These are phyloP conservation scores for Apodemus speciosus DNA, from an alignment of 2,113 vertebrate genomes.

Conservation along the genomic window DNA sequence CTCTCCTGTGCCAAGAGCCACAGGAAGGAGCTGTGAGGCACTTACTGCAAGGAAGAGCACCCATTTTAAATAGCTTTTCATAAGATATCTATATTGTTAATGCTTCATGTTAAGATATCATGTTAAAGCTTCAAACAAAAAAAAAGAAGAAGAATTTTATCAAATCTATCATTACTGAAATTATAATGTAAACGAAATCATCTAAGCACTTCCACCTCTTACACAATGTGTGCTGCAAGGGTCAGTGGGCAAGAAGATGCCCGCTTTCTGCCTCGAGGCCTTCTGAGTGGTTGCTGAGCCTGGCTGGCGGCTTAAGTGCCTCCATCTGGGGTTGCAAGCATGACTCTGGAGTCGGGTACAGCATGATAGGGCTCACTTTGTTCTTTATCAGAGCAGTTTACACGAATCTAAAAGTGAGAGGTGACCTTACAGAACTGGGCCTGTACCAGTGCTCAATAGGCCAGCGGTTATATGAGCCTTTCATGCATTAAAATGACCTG, in stretches of 20 bases:
- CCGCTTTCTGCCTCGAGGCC: background rate
- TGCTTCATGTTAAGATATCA: too few relatives aligned
- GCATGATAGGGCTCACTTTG: background rate
- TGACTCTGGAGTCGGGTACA: background rate
- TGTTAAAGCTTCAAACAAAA: conserved; percentile 8
- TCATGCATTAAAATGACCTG: conserved; percentile 59
- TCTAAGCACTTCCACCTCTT: background rate
- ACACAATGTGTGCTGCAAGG: background rate
- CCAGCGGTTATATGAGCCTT: conserved; percentile 38
- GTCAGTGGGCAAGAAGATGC: background rate
- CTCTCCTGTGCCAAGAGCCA: background rate
- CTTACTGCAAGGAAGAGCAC: background rate
- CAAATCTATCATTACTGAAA: background rate
- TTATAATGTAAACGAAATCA: conserved; percentile 8
- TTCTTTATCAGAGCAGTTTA: conserved; percentile 12
- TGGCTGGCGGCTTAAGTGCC: background rate
- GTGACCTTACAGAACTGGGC: conserved; percentile 31
- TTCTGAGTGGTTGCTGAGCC: background rate
- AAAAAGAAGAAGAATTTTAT: background rate
- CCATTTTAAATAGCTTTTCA: background rate
- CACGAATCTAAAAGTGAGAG: conserved; percentile 48
- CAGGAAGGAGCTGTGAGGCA: background rate
- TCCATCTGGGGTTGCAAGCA: background rate
- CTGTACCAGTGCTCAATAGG: conserved; percentile 4
- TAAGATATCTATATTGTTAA: background rate